phyloP scores from a whole-genome alignment of 2,797 vertebrate genomes.

The Poecilia gillii region DNA sequence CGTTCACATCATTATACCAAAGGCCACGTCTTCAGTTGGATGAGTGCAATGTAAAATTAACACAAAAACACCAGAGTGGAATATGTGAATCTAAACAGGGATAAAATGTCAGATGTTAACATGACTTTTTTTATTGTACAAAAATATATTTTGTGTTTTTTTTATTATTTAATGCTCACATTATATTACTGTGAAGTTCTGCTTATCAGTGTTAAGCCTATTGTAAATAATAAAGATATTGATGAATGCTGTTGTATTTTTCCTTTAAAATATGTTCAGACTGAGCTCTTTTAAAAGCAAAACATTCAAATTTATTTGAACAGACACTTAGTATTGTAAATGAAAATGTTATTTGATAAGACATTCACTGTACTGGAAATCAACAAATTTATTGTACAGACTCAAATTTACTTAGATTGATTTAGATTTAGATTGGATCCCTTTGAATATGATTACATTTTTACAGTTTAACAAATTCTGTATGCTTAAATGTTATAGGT shows the following conservation, averaged over 20 bases:
- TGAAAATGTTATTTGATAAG: background rate
- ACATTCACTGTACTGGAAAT: background rate
- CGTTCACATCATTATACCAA: constrained; percentile 82
- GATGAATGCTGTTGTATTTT: constrained; percentile 60
- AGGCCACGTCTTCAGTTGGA: constrained; percentile 84
- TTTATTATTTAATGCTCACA: constrained; percentile 98
- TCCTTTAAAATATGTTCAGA: background rate
- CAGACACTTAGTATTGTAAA: background rate
- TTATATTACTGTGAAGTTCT: constrained; percentile 99
- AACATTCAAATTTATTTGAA: background rate
- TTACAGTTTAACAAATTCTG: background rate
- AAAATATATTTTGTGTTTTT: constrained; percentile 89
- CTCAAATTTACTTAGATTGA: background rate
- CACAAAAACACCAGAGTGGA: constrained; percentile 67
- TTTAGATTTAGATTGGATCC: background rate
- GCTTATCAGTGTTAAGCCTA: constrained; percentile 98
- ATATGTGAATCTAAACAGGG: constrained; percentile 86
- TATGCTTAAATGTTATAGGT: background rate
- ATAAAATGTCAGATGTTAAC: constrained; percentile 82
- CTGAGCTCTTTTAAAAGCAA: background rate
- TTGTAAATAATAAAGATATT: constrained; percentile 95
- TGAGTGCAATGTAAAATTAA: constrained; percentile 85
- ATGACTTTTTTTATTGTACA: constrained; percentile 90
- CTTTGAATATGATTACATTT: background rate
- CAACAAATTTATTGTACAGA: background rate